Conservation (phyloP, 1,140 invertebrate genomes). For the Orius insidiosus region DNA sequence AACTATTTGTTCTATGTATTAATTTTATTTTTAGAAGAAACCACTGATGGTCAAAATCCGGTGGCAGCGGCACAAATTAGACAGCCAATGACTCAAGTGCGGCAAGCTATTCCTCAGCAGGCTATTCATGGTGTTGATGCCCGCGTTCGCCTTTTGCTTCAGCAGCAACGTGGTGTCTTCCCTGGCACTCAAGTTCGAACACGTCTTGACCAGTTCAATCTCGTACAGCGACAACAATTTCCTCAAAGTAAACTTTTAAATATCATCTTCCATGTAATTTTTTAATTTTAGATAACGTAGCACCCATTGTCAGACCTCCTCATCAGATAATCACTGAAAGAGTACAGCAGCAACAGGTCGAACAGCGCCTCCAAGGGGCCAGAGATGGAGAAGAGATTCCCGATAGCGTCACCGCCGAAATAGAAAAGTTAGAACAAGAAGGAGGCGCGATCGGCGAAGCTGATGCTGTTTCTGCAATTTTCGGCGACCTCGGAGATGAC, state of each 20-base stretch:
- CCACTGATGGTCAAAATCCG: too few species aligned
- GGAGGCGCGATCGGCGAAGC: slow-evolving; percentile 44
- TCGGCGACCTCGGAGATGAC: slow-evolving; percentile 63
- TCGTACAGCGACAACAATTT: slow-evolving; percentile 13
- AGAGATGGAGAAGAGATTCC: slow-evolving; percentile 40
- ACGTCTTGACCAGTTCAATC: slow-evolving; percentile 7
- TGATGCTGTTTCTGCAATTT: slow-evolving; percentile 53
- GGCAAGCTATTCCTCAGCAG: too few species aligned
- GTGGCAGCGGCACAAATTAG: too few species aligned
- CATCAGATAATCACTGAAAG: slow-evolving; percentile 15
- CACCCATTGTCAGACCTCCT: too few species aligned
- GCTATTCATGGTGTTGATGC: slow-evolving; percentile 19
- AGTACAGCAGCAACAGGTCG: slow-evolving; percentile 16
- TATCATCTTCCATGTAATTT: not conserved
- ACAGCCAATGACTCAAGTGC: too few species aligned
- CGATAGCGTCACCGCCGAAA: slow-evolving; percentile 55
- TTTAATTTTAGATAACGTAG: not conserved
- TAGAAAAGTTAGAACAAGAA: slow-evolving; percentile 63
- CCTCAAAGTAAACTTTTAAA: slow-evolving; percentile 2
- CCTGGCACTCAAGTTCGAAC: slow-evolving; percentile 7
- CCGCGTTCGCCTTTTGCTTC: slow-evolving; percentile 23
- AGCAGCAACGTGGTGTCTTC: slow-evolving; percentile 19
- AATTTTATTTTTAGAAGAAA: too few species aligned
- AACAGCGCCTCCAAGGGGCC: slow-evolving; percentile 16
- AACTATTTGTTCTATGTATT: not conserved